Percentiles rank a stretch among this genome's conserved stretches.
These are phyloP conservation scores for Aleadryas rufinucha DNA, from an alignment of 2,113 vertebrate species.

Conservation along the genomic window DNA sequence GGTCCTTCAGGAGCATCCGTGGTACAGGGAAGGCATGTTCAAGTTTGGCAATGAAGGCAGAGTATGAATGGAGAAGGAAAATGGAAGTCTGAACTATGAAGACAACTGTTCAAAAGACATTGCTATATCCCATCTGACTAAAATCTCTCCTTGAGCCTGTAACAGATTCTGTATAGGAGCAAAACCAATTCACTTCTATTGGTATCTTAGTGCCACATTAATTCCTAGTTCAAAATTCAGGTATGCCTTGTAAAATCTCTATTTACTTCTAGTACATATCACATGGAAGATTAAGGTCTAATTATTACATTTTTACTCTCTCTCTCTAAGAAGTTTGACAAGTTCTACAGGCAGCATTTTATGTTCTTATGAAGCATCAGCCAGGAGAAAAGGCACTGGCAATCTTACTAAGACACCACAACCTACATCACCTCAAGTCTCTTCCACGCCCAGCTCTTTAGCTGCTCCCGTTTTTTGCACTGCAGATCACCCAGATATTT, in stretches of 20 bases:
- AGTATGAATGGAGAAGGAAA: not conserved
- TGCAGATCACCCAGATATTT: not conserved
- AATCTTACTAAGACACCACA: not conserved
- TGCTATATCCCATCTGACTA: not conserved
- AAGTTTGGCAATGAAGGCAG: not conserved
- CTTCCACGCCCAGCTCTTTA: not conserved
- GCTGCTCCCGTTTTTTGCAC: not conserved
- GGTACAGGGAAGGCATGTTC: not conserved
- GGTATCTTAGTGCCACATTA: not conserved
- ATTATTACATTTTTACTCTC: not conserved
- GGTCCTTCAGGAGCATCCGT: not conserved
- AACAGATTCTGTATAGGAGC: no score
- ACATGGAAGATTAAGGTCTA: not conserved
- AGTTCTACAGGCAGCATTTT: not conserved
- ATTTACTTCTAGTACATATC: not conserved
- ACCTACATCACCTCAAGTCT: not conserved
- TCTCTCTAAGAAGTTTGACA: not conserved
- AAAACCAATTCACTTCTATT: not conserved
- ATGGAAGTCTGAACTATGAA: not conserved
- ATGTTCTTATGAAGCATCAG: not conserved
- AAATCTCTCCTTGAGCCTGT: not conserved
- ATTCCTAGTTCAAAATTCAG: not conserved
- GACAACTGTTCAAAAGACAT: not conserved
- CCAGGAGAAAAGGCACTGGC: not conserved
- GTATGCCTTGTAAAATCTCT: not conserved